phyloP scores from a whole-genome alignment of 2,888 invertebrate species.

The Nebria brevicollis region DNA sequence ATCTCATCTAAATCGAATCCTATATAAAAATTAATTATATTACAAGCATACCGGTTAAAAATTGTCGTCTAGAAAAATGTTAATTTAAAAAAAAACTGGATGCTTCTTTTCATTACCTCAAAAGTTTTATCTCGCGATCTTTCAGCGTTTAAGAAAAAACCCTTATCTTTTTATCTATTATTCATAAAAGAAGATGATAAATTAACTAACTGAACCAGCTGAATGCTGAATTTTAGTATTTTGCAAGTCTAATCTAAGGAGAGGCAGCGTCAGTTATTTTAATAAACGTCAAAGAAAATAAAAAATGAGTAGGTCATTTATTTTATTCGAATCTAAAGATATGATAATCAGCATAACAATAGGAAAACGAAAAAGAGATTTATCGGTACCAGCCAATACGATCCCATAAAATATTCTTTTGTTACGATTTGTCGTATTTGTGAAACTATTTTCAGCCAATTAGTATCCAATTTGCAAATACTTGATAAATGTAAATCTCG shows the following conservation, averaged over 20 bases:
- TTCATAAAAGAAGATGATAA: background rate
- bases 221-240: slow-evolving; percentile 32
- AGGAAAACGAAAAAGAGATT: background rate
- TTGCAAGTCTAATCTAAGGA: slow-evolving; percentile 38
- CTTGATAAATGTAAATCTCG: no score
- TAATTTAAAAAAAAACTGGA: background rate
- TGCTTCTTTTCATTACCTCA: background rate
- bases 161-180: background rate
- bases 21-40: background rate
- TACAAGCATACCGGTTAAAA: background rate
- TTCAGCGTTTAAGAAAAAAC: background rate
- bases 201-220: background rate
- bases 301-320: slow-evolving; percentile 11
- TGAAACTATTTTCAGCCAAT: no score
- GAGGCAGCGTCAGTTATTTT: slow-evolving; percentile 28
- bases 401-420: background rate
- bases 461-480: no score
- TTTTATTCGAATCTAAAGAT: slow-evolving; percentile 7
- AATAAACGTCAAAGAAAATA: slow-evolving; percentile 23
- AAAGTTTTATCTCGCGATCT: background rate
- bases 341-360: slow-evolving; percentile 6
- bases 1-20: no score
- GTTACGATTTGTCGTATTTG: background rate
- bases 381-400: background rate
- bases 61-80: background rate